phyloP scores from a whole-genome alignment of 2,797 vertebrate species.

The Gorsachius magnificus region DNA sequence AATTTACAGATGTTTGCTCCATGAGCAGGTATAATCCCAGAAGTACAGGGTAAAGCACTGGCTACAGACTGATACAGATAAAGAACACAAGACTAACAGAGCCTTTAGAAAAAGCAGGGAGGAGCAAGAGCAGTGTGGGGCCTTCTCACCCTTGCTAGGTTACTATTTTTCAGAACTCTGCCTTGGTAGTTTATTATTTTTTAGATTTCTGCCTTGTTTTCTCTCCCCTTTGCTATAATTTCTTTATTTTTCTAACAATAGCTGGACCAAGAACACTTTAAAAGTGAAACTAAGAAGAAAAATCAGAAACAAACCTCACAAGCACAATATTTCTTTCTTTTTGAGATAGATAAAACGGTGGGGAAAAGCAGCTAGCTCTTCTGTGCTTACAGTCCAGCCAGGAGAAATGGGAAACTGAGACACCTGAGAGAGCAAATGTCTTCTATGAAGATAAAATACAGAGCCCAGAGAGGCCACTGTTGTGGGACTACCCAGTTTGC shows the following conservation, averaged over 20 bases:
- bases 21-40: neutral
- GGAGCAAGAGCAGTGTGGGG: rapidly evolving
- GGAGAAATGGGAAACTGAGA: neutral
- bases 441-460: neutral
- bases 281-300: neutral
- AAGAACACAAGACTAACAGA: neutral
- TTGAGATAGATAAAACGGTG: neutral
- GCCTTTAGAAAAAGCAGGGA: neutral
- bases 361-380: neutral
- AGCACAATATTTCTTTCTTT: neutral
- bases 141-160: neutral
- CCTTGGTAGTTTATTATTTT: neutral
- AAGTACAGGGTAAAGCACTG: neutral
- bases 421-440: neutral
- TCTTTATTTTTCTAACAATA: neutral
- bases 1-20: neutral
- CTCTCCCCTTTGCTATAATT: neutral
- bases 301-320: neutral
- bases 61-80: neutral
- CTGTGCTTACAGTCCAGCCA: neutral
- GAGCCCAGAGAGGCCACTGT: neutral
- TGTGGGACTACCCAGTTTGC: neutral
- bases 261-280: neutral
- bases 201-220: neutral
- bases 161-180: neutral